Evolutionary conservation across 2,113 vertebrate species (phyloP).

Genomic region (Alligator sinensis): DNA sequence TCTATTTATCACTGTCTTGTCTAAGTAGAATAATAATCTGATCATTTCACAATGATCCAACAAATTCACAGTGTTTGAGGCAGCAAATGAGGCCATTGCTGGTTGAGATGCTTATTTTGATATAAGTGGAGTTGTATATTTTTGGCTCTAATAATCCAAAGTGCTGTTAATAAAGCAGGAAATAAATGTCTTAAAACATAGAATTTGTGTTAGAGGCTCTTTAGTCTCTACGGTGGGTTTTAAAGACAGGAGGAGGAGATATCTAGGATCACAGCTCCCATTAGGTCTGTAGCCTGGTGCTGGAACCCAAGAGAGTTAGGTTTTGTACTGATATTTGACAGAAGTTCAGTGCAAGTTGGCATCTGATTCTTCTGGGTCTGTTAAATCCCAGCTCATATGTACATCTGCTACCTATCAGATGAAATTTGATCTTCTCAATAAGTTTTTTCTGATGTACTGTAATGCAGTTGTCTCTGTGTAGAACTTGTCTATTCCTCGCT

Average conservation of each 20-base stretch:
- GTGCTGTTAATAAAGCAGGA: background rate
- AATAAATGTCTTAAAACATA: background rate
- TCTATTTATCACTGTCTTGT: background rate
- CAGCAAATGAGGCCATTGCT: background rate
- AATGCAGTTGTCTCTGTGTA: background rate
- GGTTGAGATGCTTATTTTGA: accelerated
- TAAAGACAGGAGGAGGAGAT: background rate
- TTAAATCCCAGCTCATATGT: background rate
- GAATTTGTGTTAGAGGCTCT: background rate
- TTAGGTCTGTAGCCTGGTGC: background rate
- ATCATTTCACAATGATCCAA: accelerated
- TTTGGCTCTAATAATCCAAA: background rate
- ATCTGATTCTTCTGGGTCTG: background rate
- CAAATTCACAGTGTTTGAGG: accelerated
- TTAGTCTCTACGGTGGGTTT: background rate
- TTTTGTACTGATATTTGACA: background rate
- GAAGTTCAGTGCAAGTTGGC: background rate
- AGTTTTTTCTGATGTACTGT: background rate
- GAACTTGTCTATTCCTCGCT: background rate
- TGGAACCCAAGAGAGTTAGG: background rate
- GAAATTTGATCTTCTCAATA: background rate
- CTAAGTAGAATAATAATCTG: background rate
- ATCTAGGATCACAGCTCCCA: background rate
- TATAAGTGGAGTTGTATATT: accelerated
- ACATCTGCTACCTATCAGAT: background rate